Conservation (phyloP, 2,888 invertebrate species). For the Zygaena filipendulae region DNA sequence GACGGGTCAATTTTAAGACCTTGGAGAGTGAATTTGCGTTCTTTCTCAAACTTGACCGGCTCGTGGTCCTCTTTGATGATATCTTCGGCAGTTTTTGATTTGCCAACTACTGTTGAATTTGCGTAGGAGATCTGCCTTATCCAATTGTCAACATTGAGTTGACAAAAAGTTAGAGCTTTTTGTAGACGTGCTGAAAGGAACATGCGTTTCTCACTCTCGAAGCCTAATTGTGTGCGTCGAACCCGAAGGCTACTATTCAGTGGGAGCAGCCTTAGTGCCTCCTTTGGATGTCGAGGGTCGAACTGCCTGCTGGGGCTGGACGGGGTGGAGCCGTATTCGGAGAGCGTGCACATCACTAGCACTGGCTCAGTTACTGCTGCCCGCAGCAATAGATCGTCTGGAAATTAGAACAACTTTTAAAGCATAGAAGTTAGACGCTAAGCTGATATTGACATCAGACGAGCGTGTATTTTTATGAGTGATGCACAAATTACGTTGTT, state of each 20-base stretch:
- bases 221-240: constrained; percentile 70
- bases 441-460: no score
- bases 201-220: constrained; percentile 71
- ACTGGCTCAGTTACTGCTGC: constrained; percentile 72
- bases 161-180: constrained; percentile 73
- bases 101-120: constrained; percentile 40
- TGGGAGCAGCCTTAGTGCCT: constrained; percentile 58
- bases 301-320: constrained; percentile 60
- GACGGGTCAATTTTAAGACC: constrained; percentile 61
- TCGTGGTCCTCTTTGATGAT: constrained; percentile 65
- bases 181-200: constrained; percentile 73
- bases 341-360: constrained; percentile 72
- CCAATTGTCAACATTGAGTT: constrained; percentile 72
- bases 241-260: constrained; percentile 46
- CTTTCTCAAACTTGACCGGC: constrained; percentile 61
- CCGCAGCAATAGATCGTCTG: constrained; percentile 69
- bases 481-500: no score
- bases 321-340: constrained; percentile 57
- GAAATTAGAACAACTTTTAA: constrained; percentile 24
- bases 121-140: constrained; percentile 71
- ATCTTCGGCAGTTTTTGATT: constrained; percentile 62
- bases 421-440: no score
- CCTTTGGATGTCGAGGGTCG: constrained; percentile 64
- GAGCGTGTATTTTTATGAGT: no score
- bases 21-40: constrained; percentile 61